A percentile compares a stretch with the other conserved stretches of the same genome.
Conservation (phyloP, 1,140 invertebrate species). For the Araneus ventricosus region DNA sequence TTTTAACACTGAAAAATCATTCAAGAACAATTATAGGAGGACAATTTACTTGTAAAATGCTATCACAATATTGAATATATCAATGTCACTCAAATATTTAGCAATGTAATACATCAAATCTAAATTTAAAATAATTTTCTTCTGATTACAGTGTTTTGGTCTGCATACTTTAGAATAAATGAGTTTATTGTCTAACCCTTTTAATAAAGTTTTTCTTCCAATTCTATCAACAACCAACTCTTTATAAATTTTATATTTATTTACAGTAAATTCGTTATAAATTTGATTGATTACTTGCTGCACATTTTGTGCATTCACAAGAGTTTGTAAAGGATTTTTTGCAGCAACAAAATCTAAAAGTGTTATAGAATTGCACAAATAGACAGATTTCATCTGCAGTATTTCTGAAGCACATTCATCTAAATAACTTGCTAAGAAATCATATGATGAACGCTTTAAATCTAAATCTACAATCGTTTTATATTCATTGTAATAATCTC, state of each 20-base stretch:
- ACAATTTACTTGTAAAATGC: not conserved
- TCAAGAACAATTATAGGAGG: not conserved
- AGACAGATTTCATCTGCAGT: not conserved
- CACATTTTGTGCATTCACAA: not conserved
- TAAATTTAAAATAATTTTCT: not conserved
- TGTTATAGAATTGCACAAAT: not conserved
- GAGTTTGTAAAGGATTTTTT: not conserved
- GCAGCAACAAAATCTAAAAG: not conserved
- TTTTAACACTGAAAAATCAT: too few relatives aligned
- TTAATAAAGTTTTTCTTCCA: not conserved
- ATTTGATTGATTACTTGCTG: not conserved
- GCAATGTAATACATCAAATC: not conserved
- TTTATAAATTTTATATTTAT: slow-evolving; percentile 10
- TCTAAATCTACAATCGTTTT: not conserved
- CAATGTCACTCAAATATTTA: not conserved
- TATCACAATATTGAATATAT: not conserved
- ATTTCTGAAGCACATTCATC: slow-evolving; percentile 8
- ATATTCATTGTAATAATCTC: not conserved
- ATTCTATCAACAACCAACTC: not conserved
- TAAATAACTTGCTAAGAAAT: not conserved
- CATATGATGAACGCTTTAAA: not conserved
- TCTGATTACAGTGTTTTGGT: not conserved
- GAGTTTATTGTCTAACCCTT: not conserved
- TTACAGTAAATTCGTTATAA: not conserved
- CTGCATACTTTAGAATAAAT: too few relatives aligned